Base-by-base conservation (phyloP, 1,140 invertebrate genomes). In the Cydia amplana region DNA sequence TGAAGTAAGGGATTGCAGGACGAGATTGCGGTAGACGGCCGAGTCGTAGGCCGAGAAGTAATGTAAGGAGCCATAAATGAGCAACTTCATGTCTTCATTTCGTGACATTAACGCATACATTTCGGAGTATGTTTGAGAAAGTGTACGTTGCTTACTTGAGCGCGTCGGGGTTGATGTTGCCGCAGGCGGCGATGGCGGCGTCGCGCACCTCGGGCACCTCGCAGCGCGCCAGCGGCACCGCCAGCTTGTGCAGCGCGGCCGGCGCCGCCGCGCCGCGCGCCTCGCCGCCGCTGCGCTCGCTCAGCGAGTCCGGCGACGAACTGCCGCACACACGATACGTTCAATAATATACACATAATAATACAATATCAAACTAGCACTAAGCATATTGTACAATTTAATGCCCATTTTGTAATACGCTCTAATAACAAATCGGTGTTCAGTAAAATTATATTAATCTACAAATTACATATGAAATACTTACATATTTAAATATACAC, bases 131-230 rank as follows among this genome's bases (percentile, higher is more conserved):
- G n/a, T n/a, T n/a, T n/a, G n/a, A n/a, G n/a, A n/a, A n/a, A n/a
- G n/a, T n/a, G n/a, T 18, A n/a, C 1, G 6, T 51, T 51, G 49
- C 95, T 95, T 94, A 99, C 98, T 98, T 98, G 72, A 98, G 94
- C 74, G 98, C 98, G 82, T 96, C 96, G 32, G 97, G 95, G 91
- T 99, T 99, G 79, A 98, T 97, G 92, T 97, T 97, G 75, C 98
- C 98, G 76, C 99, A 94, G 1, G 98, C 98, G 79, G 97, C 95
- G 14, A 99, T 97, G 64, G 97, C 97, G 9, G 97, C 96, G 93
- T 99, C 98, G 73, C 98, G 93, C 73, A 99, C 97, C 91, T 99
- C 98, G 1, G 95, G 94, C 36, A 96, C 96, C 88, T 99, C 99
- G 93, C 97, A 99, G 79, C 97, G 94, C 77, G 97, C 91, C 70